These are phyloP conservation scores for Semaprochilodus insignis DNA, from an alignment of 2,797 vertebrate species.

Conservation along the genomic window DNA sequence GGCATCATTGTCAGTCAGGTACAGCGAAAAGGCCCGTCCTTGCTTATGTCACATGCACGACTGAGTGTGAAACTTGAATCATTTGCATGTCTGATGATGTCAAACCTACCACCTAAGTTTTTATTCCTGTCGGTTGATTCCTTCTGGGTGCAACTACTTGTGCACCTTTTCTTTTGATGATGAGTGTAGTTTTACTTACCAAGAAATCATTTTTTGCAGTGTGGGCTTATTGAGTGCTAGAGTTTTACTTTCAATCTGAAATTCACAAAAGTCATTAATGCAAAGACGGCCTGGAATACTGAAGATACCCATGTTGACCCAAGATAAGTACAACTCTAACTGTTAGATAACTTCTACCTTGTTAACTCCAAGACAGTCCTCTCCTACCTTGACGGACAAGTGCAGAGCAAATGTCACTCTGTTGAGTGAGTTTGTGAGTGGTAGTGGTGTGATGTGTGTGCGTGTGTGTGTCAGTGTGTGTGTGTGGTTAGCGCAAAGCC, in stretches of 20 bases:
- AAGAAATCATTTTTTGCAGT: too few species aligned
- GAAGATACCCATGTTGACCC: background rate
- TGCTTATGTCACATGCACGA: too few species aligned
- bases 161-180: too few species aligned
- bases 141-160: too few species aligned
- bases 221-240: background rate
- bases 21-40: too few species aligned
- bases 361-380: slow-evolving; percentile 39
- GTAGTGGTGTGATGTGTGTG: background rate
- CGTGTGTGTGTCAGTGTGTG: slow-evolving; percentile 11
- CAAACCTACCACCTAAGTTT: too few species aligned
- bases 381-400: slow-evolving; percentile 42
- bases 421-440: slow-evolving; percentile 49
- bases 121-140: too few species aligned
- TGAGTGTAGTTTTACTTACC: too few species aligned
- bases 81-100: too few species aligned
- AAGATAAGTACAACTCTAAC: slow-evolving; percentile 15
- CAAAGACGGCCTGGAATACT: background rate
- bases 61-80: too few species aligned
- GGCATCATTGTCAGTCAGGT: too few species aligned
- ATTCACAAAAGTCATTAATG: background rate
- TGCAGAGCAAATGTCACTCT: slow-evolving; percentile 58
- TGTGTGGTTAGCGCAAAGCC: slow-evolving; percentile 24
- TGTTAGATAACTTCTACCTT: slow-evolving; percentile 43
- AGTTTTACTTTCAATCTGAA: background rate